Base-by-base conservation (phyloP, 2,797 vertebrate genomes). In the Poeciliopsis presidionis region DNA sequence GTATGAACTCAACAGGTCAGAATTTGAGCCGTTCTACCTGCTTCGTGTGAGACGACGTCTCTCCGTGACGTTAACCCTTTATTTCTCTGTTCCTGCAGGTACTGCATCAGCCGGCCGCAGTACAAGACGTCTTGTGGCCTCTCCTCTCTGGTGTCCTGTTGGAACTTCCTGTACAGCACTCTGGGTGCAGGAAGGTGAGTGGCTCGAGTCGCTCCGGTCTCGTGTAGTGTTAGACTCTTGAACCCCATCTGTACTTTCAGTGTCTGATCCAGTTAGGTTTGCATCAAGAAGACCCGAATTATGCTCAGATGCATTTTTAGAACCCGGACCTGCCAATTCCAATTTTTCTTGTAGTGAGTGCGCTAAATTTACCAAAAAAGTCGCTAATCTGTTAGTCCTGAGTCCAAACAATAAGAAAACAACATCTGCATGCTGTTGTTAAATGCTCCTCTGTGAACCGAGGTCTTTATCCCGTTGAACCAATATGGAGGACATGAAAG, bases 121-220 rank as follows among this genome's bases (percentile, higher is more conserved):
- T 99, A 99, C 92, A 99, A 99, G 94, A 99, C 97, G 3, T 99
- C 98, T 0, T 99, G 98, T 96, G 98, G 98, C 41, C 98, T 99
- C 93, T 99, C 98, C 4, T 99, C 98, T 0, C 83, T 99, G 82
- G 95, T 99, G 61, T 99, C 98, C 76, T 98, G 97, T 91, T 99
- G 98, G 98, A 99, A 99, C 94, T 99, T 98, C 90, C 92, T 99
- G 71, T 99, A 97, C 90, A 99, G 98, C 93, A 97, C 97, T 1
- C 90, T 99, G 89, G 98, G 98, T 90, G 96, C 97, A 88, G 98
- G 98, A 83, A 99, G 96, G 98, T 99, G 91, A 93, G 92, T 63
- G n/a, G 11, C 39, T 20, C 8, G 16, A 8, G 16, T 20, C 28
- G 30, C 59, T 0, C n/a, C 39, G 22, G 16, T 61, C 11, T 28